These are phyloP conservation scores for Amazona guildingii DNA, from an alignment of 2,113 vertebrate species.

Conservation along the genomic window DNA sequence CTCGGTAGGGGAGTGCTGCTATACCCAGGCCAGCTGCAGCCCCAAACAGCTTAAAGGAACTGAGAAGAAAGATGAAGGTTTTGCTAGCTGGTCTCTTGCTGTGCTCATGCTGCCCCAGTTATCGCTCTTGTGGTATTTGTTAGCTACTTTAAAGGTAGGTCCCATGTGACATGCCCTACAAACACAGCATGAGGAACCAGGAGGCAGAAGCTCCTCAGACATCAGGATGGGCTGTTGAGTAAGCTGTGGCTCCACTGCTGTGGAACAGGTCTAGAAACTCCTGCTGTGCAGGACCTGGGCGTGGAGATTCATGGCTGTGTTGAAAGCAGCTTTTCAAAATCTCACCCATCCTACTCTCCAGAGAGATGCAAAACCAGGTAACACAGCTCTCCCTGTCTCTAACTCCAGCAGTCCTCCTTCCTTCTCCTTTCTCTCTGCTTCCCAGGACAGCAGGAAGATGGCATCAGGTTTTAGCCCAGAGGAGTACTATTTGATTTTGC, in stretches of 20 bases:
- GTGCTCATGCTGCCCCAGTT: not conserved
- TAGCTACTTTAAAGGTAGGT: not conserved
- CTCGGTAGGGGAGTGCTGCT: not conserved
- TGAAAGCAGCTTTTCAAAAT: not conserved
- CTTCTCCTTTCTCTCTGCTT: not conserved
- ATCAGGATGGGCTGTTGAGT: not conserved
- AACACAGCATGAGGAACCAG: rapidly evolving
- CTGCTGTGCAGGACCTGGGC: rapidly evolving
- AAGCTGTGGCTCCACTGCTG: not conserved
- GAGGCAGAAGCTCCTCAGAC: not conserved
- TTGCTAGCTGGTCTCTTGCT: not conserved
- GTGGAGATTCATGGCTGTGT: rapidly evolving
- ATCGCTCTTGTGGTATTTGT: not conserved
- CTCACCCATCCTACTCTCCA: not conserved
- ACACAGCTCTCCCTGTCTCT: not conserved
- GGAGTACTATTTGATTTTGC: not conserved
- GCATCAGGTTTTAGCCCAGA: not conserved
- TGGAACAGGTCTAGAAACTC: not conserved
- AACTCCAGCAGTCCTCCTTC: not conserved
- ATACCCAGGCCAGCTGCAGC: not conserved
- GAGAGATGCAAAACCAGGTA: not conserved
- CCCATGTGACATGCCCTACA: rapidly evolving
- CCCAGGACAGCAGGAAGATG: not conserved
- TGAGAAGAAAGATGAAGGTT: not conserved
- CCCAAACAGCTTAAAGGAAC: not conserved